phyloP scores from a whole-genome alignment of 2,888 invertebrate species.

The Epinotia demarniana region DNA sequence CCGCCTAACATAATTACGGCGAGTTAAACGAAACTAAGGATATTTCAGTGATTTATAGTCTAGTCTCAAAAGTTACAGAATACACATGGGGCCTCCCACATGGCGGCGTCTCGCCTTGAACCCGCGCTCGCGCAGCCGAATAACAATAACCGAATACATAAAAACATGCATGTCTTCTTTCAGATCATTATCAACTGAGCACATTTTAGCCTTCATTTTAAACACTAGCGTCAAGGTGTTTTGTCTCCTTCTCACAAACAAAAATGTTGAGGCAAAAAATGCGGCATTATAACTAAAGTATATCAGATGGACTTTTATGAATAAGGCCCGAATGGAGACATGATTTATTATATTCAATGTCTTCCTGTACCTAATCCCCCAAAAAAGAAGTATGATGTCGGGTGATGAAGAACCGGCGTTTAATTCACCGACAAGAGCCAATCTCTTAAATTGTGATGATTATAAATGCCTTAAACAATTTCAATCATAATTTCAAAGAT shows the following conservation, averaged over 20 bases:
- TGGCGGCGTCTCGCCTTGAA: slow-evolving; percentile 67
- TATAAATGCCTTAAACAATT: too few species aligned
- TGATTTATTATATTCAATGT: background rate
- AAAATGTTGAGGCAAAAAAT: too few species aligned
- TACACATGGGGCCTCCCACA: slow-evolving; percentile 66
- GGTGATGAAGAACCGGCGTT: too few species aligned
- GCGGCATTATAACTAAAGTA: too few species aligned
- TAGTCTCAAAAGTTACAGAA: slow-evolving; percentile 44
- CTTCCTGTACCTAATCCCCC: too few species aligned
- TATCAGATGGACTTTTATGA: too few species aligned
- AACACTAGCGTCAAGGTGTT: background rate
- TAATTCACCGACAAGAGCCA: too few species aligned
- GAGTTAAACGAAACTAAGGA: slow-evolving; percentile 8
- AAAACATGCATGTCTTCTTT: slow-evolving; percentile 50
- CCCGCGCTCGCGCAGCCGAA: slow-evolving; percentile 64
- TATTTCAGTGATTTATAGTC: slow-evolving; percentile 33
- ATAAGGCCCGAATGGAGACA: background rate
- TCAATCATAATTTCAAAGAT: too few species aligned
- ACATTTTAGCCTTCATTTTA: slow-evolving; percentile 14
- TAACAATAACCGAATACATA: slow-evolving; percentile 64
- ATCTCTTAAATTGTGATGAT: too few species aligned
- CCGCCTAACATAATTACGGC: slow-evolving; percentile 8
- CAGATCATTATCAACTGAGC: slow-evolving; percentile 43
- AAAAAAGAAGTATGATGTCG: too few species aligned
- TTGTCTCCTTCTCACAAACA: too few species aligned